These are phyloP conservation scores for Parazoanthus darwini DNA, from an alignment of 92 coral and sea anemone species.

Conservation along the genomic window DNA sequence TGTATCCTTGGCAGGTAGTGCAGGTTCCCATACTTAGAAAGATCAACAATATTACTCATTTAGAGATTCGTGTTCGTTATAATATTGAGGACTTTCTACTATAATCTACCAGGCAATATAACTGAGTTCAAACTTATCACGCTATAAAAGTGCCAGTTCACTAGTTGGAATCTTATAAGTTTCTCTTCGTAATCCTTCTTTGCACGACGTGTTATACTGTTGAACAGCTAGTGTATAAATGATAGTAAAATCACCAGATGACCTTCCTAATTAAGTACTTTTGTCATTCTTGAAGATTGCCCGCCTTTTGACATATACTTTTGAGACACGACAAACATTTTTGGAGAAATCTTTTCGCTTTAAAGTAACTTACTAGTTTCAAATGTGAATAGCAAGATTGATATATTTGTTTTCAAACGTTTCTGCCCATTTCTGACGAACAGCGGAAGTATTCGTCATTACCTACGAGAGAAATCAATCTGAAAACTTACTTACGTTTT, in stretches of 20 bases:
- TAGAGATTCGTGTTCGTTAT: neutral
- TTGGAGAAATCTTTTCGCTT: neutral
- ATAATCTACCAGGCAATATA: neutral
- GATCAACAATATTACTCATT: slow-evolving; percentile 10
- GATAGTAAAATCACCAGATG: neutral
- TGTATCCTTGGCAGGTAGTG: slow-evolving; percentile 1
- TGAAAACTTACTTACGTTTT: slow-evolving; percentile 8
- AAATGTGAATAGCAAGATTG: neutral
- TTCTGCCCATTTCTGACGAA: neutral
- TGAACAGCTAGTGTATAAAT: neutral
- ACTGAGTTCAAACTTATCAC: neutral
- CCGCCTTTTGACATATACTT: neutral
- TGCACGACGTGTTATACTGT: neutral
- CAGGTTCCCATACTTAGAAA: neutral
- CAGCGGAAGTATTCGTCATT: neutral
- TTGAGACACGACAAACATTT: neutral
- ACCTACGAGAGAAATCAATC: neutral
- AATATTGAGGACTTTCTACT: neutral
- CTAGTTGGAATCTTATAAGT: neutral
- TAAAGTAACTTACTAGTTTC: neutral
- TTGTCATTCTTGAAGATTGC: neutral
- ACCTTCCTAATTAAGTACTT: slow-evolving; percentile 31
- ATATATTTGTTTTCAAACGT: neutral
- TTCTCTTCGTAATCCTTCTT: neutral
- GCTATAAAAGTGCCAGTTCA: neutral